Evolutionary conservation across 2,797 vertebrate genomes (phyloP), one percentile per base, ranked within the genome.

Genomic region (Muscicapa comitata): DNA sequence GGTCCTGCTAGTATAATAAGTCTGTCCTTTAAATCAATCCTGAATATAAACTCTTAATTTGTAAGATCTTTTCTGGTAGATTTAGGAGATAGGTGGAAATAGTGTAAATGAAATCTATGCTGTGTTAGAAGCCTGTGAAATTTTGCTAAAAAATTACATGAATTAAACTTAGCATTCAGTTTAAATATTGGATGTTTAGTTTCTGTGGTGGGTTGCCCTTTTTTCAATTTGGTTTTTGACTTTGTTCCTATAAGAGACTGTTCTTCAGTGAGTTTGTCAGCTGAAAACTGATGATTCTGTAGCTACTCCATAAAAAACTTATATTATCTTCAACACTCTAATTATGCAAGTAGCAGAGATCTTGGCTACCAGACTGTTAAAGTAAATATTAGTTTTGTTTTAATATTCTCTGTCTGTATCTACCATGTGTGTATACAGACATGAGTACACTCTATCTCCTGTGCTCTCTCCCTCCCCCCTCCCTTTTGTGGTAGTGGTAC

Each of bases 381-480:
- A 91, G 58, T 66, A 92, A 94, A 68, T 81, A 79, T 7, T 74
- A 33, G 53, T 74, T 93, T 92, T 92, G 65, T 59, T 84, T 75
- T 81, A 50, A 29, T 87, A 20, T 61, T 78, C 24, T 71, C 31
- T 73, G 47, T 91, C 45, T 79, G 37, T 86, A 83, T 81, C 66
- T 95, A 10, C 51, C 13, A 8, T 65, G 48, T 11, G 18, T 53
- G 31, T 75, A 19, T 80, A 21, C 19, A 57, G 63, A 54, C 43
- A 28, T 0, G 1, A 33, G 24, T 88, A 66, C 8, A 29, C 10
- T 47, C 54, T 33, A 31, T 66, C 59, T 86, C 45, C 7, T 5
- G 13, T 47, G 45, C 16, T 28, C 29, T 38, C 29, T 11, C 19
- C 42, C 29, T 50, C 35, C 33, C 28, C 24, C 28, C 11, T 67